Base-by-base conservation (phyloP, 2,113 vertebrate genomes). In the Todiramphus saurophagus region DNA sequence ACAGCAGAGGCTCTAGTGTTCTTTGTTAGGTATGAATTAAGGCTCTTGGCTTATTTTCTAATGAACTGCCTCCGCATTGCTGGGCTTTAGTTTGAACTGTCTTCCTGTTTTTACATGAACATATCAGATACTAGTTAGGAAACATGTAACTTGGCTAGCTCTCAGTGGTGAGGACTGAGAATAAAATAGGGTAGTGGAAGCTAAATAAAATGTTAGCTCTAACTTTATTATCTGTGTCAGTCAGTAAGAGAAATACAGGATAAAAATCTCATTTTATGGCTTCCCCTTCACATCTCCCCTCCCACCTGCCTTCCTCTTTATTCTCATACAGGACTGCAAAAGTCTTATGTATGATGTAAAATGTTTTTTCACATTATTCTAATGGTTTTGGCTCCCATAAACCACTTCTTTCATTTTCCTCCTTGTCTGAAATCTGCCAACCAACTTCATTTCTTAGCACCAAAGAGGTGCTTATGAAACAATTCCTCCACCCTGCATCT, bases 201-300 rank as follows among this genome's bases (percentile, higher is more conserved):
- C 56, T 81, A 55, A 84, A 93, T 67, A 73, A 90, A 94, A 50
- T 43, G 23, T 87, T 85, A 63, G 78, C 63, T 79, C 9, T 44
- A 30, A 74, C 41, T 69, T 74, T 16, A n/a, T 73, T 73, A 16
- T 27, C 41, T 84, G 10, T 1, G 1, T 87, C 59, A 80, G 21
- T 66, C 50, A 73, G 28, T 79, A 59, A 58, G 37, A 86, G 63
- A 74, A 96, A 86, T 55, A 50, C 14, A 69, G 78, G 79, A 73
- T 90, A 60, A 91, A 74, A 74, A 7, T 3, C 14, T 24, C 18
- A 30, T 91, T 94, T 93, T 90, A 88, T 88, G 79, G 79, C 46
- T 96, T 96, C 68, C 64, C 12, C 16, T 95, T 94, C 43, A 55
- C 93, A 92, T 90, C 75, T 96, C 30, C 46, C 28, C 50, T 94